Base-by-base conservation (phyloP, 2,888 invertebrate species). In the Pseudoips prasinana region DNA sequence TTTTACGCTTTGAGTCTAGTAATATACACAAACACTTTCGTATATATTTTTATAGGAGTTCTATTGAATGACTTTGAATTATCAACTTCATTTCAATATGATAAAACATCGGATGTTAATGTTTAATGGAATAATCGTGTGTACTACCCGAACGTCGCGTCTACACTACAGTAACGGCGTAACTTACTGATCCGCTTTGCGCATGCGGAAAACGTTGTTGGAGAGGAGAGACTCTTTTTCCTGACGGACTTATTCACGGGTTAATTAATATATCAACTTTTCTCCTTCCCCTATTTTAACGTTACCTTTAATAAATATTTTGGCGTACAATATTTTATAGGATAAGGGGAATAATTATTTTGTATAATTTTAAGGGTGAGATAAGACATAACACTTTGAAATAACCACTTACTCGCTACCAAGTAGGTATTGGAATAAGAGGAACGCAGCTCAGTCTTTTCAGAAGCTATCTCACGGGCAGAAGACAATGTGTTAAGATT, bases 241-340 rank as follows among this genome's bases (percentile, higher is more conserved):
- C 68, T 76, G 73, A 74, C 79, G 65, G 83, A 83, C 84, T 86
- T 83, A 81, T 81, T 83, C 83, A 76, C 73, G 65, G 83, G 83
- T 85, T 86, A 87, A 87, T 87, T 87, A 87, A 85, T 86, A 85
- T 83, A 84, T 84, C 81, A 87, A 86, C 84, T 85, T 87, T 86
- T 83, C 76, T 73, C 69, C 58, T 61, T 73, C 73, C 75, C 57
- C 68, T 67, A 68, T 75, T 83, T 81, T 77, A 86, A 77, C 74
- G 68, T 79, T 73, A 70, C 67, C 68, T 67, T 74, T 79, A 82
- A 81, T 83, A 84, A 85, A 84, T 76, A 77, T 75, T 77, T 56
- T 64, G 61, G 62, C 61, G 64, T 61, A 61, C 20, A 5, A 2
- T 20, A 18, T 18, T 18, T 18, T 5, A 18, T 6, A 3, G 4